Base-by-base conservation (phyloP, 2,888 invertebrate species). In the Rhagonycha fulva region DNA sequence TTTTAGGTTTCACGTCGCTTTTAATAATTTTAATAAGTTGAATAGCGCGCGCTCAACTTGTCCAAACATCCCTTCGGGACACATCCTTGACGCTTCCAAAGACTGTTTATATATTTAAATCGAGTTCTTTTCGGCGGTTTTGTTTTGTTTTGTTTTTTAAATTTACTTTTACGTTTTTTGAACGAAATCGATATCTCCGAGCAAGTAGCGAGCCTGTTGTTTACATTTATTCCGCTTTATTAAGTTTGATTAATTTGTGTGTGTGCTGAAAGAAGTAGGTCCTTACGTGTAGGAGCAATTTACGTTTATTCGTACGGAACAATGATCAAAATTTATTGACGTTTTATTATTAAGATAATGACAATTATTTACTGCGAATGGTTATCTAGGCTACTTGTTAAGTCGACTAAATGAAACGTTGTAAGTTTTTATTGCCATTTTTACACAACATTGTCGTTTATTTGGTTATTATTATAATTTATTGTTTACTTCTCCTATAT, bases 1-100 rank as follows among this genome's bases (percentile, higher is more conserved):
- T 69, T 74, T 71, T 78, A 70, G 71, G 75, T 62, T 79, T 68
- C 67, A 61, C 78, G 80, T 80, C 77, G 47, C 72, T 74, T 79
- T 80, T 79, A 80, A 80, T 80, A 75, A 75, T 62, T 67, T 80
- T 79, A 80, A 80, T 80, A 75, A 75, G 66, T 67, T 80, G 78
- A 76, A 80, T 77, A 80, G 78, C 76, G 76, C 73, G 79, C 74
- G 74, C 66, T 68, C 71, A 66, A 72, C 74, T 77, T 69, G 79
- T 76, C 78, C 72, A 68, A 60, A 76, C 60, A 70, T 67, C 32
- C 68, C 79, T 74, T 26, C 12, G 63, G 66, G 79, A 71, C 14
- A 68, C 69, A 32, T 68, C 70, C 67, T 66, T 67, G 74, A 74
- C 70, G 61, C 66, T 74, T 74, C 61, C 63, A 23, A 67, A 62